These are phyloP conservation scores for Ochropacha duplaris DNA, from an alignment of 2,888 invertebrate genomes.

Conservation along the genomic window DNA sequence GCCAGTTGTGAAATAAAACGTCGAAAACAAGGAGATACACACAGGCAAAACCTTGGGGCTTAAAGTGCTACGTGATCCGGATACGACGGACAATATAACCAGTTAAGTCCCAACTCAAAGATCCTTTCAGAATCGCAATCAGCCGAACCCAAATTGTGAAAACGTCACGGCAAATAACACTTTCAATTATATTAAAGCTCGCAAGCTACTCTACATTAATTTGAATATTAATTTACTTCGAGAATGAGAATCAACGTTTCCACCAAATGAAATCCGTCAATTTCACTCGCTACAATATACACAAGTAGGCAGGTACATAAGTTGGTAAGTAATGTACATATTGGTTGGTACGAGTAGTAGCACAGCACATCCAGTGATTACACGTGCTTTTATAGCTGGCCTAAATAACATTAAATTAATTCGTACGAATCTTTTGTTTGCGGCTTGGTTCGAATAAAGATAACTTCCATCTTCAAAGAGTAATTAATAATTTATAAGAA, in stretches of 20 bases:
- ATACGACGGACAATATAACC: constrained; percentile 60
- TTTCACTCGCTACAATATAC: constrained; percentile 25
- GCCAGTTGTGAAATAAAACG: constrained; percentile 55
- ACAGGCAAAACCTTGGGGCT: constrained; percentile 58
- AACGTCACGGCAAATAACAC: constrained; percentile 50
- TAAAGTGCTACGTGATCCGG: constrained; percentile 63
- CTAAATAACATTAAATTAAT: constrained; percentile 20
- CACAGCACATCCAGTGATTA: constrained; percentile 1
- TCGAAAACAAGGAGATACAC: constrained; percentile 69
- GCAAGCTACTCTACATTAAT: constrained; percentile 39
- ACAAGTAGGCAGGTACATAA: too few relatives aligned
- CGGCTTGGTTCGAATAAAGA: constrained; percentile 22
- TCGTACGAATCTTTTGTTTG: constrained; percentile 21
- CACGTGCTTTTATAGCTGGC: not conserved
- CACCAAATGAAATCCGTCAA: constrained; percentile 28
- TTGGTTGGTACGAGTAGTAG: not conserved
- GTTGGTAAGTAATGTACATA: constrained; percentile 5
- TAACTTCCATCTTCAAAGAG: constrained; percentile 26
- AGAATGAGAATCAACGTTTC: constrained; percentile 30
- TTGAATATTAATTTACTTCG: constrained; percentile 42
- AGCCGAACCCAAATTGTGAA: constrained; percentile 47
- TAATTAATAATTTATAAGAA: constrained; percentile 36
- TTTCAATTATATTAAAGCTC: constrained; percentile 44
- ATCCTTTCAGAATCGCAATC: constrained; percentile 71
- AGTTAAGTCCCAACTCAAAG: constrained; percentile 61